These are phyloP conservation scores for Caenorhabditis elegans DNA, from an alignment of 1,140 invertebrate genomes.

Conservation along the genomic window WBcel235 BX284606.5:2133501-2134000, in stretches of 20 bases:
- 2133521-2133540: neutral
- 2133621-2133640: constrained; percentile 16
- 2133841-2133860: constrained; percentile 15
- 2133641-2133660: neutral
- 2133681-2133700: neutral
- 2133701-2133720: neutral
- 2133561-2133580: constrained; percentile 1
- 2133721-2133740: constrained; percentile 18
- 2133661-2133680: too few relatives aligned
- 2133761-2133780: neutral
- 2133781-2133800: neutral
- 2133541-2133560: constrained; percentile 16
- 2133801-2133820: neutral
- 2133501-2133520: neutral
- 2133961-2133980: constrained; percentile 5
- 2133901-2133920: neutral
- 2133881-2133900: neutral
- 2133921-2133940: neutral
- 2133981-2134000: neutral
- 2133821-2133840: neutral
- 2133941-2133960: neutral
- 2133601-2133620: constrained; percentile 3
- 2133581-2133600: constrained; percentile 12
- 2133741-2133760: neutral
- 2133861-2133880: neutral